phyloP scores from a whole-genome alignment of 2,888 invertebrate species.

The Globia sparganii region DNA sequence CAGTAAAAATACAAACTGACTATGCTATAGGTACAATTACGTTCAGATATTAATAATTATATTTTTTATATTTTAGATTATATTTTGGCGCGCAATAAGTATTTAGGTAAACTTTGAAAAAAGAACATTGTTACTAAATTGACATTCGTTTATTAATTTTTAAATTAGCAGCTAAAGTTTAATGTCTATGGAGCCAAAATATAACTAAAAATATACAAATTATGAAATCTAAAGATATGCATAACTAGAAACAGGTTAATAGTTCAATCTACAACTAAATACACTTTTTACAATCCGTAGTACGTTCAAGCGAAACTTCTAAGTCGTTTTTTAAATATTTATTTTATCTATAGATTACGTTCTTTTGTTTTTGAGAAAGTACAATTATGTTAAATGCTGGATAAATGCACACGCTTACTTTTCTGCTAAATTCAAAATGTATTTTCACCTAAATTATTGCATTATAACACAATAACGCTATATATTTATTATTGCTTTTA shows the following conservation, averaged over 20 bases:
- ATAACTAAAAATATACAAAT: conserved; percentile 73
- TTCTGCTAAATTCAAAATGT: not conserved
- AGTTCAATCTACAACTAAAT: conserved; percentile 89
- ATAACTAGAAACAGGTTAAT: conserved; percentile 89
- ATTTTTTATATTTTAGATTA: conserved; percentile 70
- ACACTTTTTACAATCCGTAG: conserved; percentile 89
- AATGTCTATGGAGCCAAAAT: conserved; percentile 64
- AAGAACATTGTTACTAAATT: conserved; percentile 50
- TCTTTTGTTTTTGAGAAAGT: conserved; percentile 74
- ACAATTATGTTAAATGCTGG: conserved; percentile 47
- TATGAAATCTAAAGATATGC: conserved; percentile 89
- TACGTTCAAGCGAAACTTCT: conserved; percentile 87
- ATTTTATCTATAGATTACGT: conserved; percentile 79
- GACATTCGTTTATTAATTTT: conserved; percentile 41
- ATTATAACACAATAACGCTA: not conserved
- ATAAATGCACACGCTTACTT: conserved; percentile 1
- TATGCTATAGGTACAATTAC: conserved; percentile 77
- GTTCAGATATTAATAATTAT: conserved; percentile 74
- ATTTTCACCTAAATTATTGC: not conserved
- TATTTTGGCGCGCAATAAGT: conserved; percentile 69
- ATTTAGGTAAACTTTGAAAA: conserved; percentile 37
- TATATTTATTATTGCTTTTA: conserved; percentile 19
- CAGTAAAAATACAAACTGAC: conserved; percentile 77
- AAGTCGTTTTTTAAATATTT: conserved; percentile 84
- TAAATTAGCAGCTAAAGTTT: conserved; percentile 18